A percentile compares a stretch with the other conserved stretches of the same genome.
Evolutionary conservation across 2,888 invertebrate species (phyloP).

Genomic region (Torymus tubicola): DNA sequence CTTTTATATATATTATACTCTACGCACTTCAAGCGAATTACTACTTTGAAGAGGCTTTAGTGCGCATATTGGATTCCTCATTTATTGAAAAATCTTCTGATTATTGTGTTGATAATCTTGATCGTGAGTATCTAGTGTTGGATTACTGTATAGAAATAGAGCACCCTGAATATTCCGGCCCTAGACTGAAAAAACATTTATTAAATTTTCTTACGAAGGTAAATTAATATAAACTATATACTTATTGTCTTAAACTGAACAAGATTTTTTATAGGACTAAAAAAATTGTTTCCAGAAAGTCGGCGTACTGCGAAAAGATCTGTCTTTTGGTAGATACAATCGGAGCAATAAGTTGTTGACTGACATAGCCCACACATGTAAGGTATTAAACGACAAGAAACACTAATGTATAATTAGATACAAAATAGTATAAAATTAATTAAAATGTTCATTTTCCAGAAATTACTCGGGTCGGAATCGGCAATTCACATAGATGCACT

Average conservation of each 20-base stretch:
- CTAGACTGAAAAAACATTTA: constrained; percentile 77
- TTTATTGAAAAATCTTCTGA: constrained; percentile 80
- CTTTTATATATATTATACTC: constrained; percentile 55
- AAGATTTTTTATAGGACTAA: constrained; percentile 8
- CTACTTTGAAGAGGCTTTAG: constrained; percentile 77
- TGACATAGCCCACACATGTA: constrained; percentile 55
- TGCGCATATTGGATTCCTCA: constrained; percentile 78
- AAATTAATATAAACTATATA: constrained; percentile 17
- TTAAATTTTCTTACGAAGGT: constrained; percentile 79
- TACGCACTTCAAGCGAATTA: constrained; percentile 60
- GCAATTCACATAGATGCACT: constrained; percentile 79
- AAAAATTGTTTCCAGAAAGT: constrained; percentile 32
- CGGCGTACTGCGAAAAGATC: not conserved
- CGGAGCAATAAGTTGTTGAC: constrained; percentile 26
- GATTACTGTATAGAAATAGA: constrained; percentile 82
- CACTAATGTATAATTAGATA: too few species aligned
- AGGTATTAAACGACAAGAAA: constrained; percentile 42
- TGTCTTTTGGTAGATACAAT: not conserved
- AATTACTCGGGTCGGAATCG: constrained; percentile 77
- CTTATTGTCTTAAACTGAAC: not conserved
- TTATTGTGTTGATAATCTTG: constrained; percentile 74
- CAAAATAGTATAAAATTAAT: not conserved
- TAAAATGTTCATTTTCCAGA: constrained; percentile 53
- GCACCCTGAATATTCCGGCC: constrained; percentile 79
- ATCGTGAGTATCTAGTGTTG: constrained; percentile 81